Evolutionary conservation across 2,888 invertebrate species (phyloP), one percentile per base, ranked within the genome.

Genomic region (Dromius quadrimaculatus): DNA sequence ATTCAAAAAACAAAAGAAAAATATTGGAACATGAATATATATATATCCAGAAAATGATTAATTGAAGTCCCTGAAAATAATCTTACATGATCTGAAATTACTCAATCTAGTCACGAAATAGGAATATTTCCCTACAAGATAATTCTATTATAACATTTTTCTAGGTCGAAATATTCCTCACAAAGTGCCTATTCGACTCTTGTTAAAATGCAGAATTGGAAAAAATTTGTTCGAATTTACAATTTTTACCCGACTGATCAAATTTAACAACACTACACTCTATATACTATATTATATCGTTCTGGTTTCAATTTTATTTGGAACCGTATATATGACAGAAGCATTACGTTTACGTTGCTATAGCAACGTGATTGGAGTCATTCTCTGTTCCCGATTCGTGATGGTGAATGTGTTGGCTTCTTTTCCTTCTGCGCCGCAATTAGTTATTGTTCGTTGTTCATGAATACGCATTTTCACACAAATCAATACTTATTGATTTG

Each of bases 281-380:
- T 19, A 36, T 17, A 19, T 36, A 59, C n/a, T 17, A 22, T 19
- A 59, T 20, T 20, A 59, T 36, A 36, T 8, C 34, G 59, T 59
- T 36, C 36, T 36, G 59, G 34, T 36, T 59, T 59, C 19, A 59
- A 59, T 59, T 57, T 57, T 23, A 57, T 57, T 59, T 59, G 59
- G 59, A 36, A 59, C 34, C 59, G 45, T 59, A 76, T 76, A 74
- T 75, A 72, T 74, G 76, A 75, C 74, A 68, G 76, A 76, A 76
- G 76, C 76, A 74, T 75, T 76, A 75, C 71, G 73, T 68, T 71
- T 71, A 72, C 72, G 76, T 76, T 73, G 73, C 75, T 73, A 71
- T 73, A 75, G 75, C 72, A 73, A 75, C 76, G 68, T 75, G 76
- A 76, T 76, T 76, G 76, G 74, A 73, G 75, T 74, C 74, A 74